phyloP scores from a whole-genome alignment of 1,140 invertebrate genomes.

The Watersipora subatra region DNA sequence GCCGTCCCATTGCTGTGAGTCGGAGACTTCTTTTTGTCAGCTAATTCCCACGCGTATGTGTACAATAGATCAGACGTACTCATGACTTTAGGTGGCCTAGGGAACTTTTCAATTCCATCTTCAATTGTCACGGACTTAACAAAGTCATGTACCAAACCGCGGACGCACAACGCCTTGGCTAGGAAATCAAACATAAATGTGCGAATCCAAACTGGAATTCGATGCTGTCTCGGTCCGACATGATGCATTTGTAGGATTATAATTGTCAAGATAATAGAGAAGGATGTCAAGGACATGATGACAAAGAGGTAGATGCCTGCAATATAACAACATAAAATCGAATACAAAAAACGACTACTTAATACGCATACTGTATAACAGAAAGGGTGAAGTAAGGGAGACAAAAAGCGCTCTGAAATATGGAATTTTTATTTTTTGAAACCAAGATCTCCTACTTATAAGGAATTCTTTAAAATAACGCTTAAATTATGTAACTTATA shows the following conservation, averaged over 20 bases:
- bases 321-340: slow-evolving; percentile 9
- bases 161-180: not conserved
- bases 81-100: too few species aligned
- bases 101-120: too few species aligned
- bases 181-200: not conserved
- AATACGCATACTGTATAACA: not conserved
- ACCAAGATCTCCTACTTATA: too few species aligned
- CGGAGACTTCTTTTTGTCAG: too few species aligned
- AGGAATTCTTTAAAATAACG: too few species aligned
- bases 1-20: too few species aligned
- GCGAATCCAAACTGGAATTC: slow-evolving; percentile 29
- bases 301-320: slow-evolving; percentile 41
- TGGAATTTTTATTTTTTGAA: not conserved
- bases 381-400: not conserved
- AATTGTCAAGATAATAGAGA: slow-evolving; percentile 41
- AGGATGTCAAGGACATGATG: slow-evolving; percentile 40
- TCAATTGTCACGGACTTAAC: too few species aligned
- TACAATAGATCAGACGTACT: too few species aligned
- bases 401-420: not conserved
- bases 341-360: not conserved
- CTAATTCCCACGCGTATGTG: too few species aligned
- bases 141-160: too few species aligned
- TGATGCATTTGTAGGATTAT: slow-evolving; percentile 41
- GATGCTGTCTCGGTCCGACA: slow-evolving; percentile 30
- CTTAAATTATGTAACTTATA: too few species aligned